Evolutionary conservation across 2,113 vertebrate species (phyloP), one percentile per base, ranked within the genome.

Genomic region (Misgurnus mizolepis): DNA sequence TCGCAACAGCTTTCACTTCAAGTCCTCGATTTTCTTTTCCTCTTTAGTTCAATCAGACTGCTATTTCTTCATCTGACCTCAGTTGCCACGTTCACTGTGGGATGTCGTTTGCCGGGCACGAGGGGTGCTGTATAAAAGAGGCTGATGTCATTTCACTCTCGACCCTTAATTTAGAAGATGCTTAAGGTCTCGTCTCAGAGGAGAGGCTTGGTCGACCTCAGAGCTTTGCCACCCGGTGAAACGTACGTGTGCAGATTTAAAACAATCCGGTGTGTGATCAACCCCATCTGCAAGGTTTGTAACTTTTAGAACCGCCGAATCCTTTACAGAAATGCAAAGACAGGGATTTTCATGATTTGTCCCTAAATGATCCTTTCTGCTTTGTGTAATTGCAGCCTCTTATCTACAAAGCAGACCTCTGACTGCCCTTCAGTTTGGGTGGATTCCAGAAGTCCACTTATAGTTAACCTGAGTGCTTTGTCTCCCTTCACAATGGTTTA

Each of bases 161-260:
- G 55, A 76, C 71, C 65, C 64, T 72, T 81, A 81, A 76, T 81
- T 81, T 81, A 76, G 41, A 81, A 72, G 55, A 75, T 69, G 80
- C 65, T 74, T 68, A 56, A 41, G 66, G 82, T 74, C 27, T 56
- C 7, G 43, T 67, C 72, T 66, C 50, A 15, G 15, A 77, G 73
- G 72, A 80, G 41, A 80, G 0, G 5, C 34, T 40, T 67, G 62
- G 50, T 76, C 39, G 73, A 77, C 72, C 73, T 83, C 72, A 60
- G 56, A 65, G 80, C 80, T 67, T 80, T 61, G 64, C 62, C 70
- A 76, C 71, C 76, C 64, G 61, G 71, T 50, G 22, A 76, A 62
- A 61, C 17, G 11, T 81, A 81, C 80, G 80, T 81, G 80, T 43
- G 0, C 65, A 49, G 80, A 67, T 67, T 81, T 68, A 68, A 76